Evolutionary conservation across 35 echinoderm and acorn worm species (phyloP).

Genomic region (Antedon bifida): DNA sequence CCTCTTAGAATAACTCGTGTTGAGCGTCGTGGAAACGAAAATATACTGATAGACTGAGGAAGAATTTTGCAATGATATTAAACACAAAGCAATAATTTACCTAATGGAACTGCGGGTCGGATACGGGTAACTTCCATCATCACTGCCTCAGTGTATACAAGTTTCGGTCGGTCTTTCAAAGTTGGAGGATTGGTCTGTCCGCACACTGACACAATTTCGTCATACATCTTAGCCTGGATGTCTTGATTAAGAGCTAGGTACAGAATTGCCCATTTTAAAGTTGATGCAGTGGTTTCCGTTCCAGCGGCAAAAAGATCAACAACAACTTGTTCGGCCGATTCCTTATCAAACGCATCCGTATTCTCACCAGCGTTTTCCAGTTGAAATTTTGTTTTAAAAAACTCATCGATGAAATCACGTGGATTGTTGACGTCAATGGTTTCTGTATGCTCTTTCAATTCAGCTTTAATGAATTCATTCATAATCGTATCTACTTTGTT

Average conservation of each 20-base stretch:
- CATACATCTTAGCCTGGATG: constrained; percentile 27
- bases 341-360: background rate
- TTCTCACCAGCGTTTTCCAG: background rate
- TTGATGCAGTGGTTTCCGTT: constrained; percentile 64
- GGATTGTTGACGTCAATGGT: background rate
- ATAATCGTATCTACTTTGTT: background rate
- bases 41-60: too few species aligned
- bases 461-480: background rate
- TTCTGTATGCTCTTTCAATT: background rate
- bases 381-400: background rate
- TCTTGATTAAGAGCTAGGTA: constrained; percentile 43
- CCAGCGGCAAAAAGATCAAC: constrained; percentile 50
- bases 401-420: background rate
- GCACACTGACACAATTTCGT: constrained; percentile 38
- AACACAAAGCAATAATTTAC: background rate
- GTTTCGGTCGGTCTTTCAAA: constrained; percentile 21
- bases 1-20: too few species aligned
- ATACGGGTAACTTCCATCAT: constrained; percentile 28
- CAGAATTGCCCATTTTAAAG: constrained; percentile 42
- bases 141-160: constrained; percentile 33
- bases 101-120: constrained; percentile 18
- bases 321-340: background rate
- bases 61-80: too few species aligned
- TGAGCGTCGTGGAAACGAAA: too few species aligned
- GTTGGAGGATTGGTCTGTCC: constrained; percentile 30